phyloP scores from a whole-genome alignment of 2,797 vertebrate species.

The Enteromius trimaculatus region DNA sequence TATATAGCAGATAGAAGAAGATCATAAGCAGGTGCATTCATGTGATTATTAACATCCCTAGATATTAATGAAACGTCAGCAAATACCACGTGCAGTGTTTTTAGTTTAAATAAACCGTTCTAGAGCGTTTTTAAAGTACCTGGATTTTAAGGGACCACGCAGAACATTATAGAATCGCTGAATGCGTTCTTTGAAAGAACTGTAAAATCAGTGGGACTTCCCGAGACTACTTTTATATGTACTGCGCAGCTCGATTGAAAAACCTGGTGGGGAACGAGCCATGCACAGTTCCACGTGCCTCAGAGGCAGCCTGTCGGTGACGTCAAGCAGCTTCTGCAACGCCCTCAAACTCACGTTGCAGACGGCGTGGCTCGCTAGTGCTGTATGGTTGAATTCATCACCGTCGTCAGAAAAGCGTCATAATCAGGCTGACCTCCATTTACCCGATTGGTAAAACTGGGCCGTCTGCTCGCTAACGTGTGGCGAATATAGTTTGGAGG shows the following conservation, averaged over 20 bases:
- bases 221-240: not conserved
- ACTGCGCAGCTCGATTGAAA: not conserved
- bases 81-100: not conserved
- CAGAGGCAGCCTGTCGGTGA: constrained; percentile 37
- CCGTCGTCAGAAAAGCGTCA: not conserved
- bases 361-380: constrained; percentile 43
- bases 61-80: not conserved
- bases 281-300: constrained; percentile 55
- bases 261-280: constrained; percentile 31
- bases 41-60: not conserved
- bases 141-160: too few species aligned
- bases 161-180: not conserved
- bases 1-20: not conserved
- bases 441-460: not conserved
- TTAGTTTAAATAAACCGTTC: not conserved
- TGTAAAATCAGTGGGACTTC: not conserved
- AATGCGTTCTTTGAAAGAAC: not conserved
- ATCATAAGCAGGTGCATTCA: too few species aligned
- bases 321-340: constrained; percentile 20
- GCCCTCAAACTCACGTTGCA: constrained; percentile 53
- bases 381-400: constrained; percentile 13
- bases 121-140: not conserved
- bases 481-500: not conserved
- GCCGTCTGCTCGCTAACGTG: not conserved
- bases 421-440: constrained; percentile 16